phyloP scores from a whole-genome alignment of 1,140 invertebrate genomes.

The Cydia splendana region DNA sequence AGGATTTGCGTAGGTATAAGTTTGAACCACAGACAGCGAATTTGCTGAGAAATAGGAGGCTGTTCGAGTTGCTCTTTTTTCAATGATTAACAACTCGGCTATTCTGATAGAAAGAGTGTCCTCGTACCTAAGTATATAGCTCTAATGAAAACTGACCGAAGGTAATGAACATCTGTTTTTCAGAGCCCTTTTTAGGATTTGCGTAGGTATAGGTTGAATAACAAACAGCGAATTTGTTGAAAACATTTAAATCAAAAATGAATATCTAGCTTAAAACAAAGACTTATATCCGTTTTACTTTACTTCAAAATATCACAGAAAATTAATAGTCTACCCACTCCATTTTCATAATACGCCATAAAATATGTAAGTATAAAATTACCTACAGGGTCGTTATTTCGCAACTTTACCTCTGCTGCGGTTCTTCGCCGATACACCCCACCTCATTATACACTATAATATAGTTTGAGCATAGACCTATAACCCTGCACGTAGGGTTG shows the following conservation, averaged over 20 bases:
- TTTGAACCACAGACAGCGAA: not conserved
- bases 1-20: constrained; percentile 3
- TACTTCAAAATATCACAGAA: no score
- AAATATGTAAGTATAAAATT: constrained; percentile 1
- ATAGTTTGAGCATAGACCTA: constrained; percentile 6
- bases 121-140: not conserved
- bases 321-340: not conserved
- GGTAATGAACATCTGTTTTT: not conserved
- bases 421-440: not conserved
- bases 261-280: no score
- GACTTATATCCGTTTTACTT: no score
- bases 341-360: not conserved
- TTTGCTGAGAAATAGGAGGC: not conserved
- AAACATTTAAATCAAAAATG: no score
- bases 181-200: not conserved
- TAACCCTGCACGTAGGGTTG: not conserved
- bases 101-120: not conserved
- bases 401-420: not conserved
- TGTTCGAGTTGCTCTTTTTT: not conserved
- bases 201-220: not conserved
- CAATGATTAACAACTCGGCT: not conserved
- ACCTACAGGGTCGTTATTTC: constrained; percentile 1
- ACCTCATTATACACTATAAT: not conserved
- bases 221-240: not conserved
- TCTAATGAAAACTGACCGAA: not conserved